Evolutionary conservation across 2,797 vertebrate genomes (phyloP), one percentile per base, ranked within the genome.

Genomic region (Rhinophrynus dorsalis): DNA sequence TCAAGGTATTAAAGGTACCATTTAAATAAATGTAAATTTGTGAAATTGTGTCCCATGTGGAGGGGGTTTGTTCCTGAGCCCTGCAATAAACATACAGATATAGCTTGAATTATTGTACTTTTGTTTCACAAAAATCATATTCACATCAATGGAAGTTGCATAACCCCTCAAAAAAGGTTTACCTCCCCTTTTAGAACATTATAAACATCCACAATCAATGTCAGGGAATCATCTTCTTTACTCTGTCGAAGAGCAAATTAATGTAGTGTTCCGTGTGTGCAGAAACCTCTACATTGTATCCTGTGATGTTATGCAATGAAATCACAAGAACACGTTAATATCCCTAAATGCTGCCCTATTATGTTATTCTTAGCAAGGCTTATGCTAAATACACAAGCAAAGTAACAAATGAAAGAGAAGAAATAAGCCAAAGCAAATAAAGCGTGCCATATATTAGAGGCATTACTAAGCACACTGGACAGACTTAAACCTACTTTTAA

Each of bases 361-460:
- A n/a, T 15, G 27, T 58, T 58, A 58, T 58, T 58, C n/a, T 40
- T 58, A 56, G 24, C 52, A 35, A 35, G 13, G 35, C 35, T 17
- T 55, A 29, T 20, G 11, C 6, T 17, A 55, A 20, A 15, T 51
- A 24, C 48, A 27, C 27, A 55, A 20, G 29, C 27, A 57, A 8
- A 37, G 32, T 50, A 24, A 26, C 21, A 58, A 40, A 26, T 26
- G 13, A 18, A 42, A 40, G 21, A 23, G 12, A n/a, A 3, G 6
- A 40, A 4, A 58, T 3, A 18, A 42, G 20, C 55, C 55, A 58
- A 56, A n/a, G 29, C 29, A 54, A 54, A 54, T 54, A 54, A 38
- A 21, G 20, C 7, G 32, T 5, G 33, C 54, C 15, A 32, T 21
- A 12, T 54, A 54, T 54, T 32, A 20, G 17, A 15, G 15, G 7